Conservation (phyloP, 2,797 vertebrate genomes). For the Diplodus sargus region DNA sequence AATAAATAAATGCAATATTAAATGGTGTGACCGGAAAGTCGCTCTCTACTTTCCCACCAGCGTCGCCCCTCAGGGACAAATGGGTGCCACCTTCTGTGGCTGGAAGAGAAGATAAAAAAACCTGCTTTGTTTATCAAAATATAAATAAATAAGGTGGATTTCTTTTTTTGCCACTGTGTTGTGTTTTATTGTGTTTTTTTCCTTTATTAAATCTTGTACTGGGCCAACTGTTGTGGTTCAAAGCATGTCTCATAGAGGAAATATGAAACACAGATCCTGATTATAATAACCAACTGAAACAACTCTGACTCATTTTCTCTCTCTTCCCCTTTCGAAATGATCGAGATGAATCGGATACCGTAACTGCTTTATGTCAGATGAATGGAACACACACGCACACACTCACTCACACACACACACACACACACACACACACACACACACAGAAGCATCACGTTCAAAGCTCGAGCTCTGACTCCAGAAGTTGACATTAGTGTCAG, state of each 20-base stretch:
- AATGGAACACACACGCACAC: slow-evolving; percentile 39
- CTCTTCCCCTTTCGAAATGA: slow-evolving; percentile 50
- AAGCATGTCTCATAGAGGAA: slow-evolving; percentile 47
- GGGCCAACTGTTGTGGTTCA: neutral
- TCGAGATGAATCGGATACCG: slow-evolving; percentile 60
- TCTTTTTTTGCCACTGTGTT: neutral
- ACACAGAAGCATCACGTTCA: slow-evolving; percentile 30
- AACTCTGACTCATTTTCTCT: slow-evolving; percentile 51
- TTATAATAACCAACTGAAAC: slow-evolving; percentile 45
- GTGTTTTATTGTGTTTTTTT: neutral
- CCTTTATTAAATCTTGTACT: too few relatives aligned
- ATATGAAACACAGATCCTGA: slow-evolving; percentile 57
- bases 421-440: slow-evolving; percentile 21
- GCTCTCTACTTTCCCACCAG: slow-evolving; percentile 79
- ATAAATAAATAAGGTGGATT: slow-evolving; percentile 23
- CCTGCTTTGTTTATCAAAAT: slow-evolving; percentile 37
- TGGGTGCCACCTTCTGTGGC: slow-evolving; percentile 25
- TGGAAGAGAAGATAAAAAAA: neutral
- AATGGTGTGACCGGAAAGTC: slow-evolving; percentile 86
- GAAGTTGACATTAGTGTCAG: slow-evolving; percentile 79
- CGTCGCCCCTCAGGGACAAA: slow-evolving; percentile 26
- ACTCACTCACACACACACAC: slow-evolving; percentile 31
- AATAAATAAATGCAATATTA: slow-evolving; percentile 86
- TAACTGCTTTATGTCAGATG: slow-evolving; percentile 63
- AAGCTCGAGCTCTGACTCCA: slow-evolving; percentile 56